Percentiles rank a stretch among this genome's conserved stretches.
Conservation (phyloP, 2,113 vertebrate genomes). For the Sminthopsis crassicaudata region DNA sequence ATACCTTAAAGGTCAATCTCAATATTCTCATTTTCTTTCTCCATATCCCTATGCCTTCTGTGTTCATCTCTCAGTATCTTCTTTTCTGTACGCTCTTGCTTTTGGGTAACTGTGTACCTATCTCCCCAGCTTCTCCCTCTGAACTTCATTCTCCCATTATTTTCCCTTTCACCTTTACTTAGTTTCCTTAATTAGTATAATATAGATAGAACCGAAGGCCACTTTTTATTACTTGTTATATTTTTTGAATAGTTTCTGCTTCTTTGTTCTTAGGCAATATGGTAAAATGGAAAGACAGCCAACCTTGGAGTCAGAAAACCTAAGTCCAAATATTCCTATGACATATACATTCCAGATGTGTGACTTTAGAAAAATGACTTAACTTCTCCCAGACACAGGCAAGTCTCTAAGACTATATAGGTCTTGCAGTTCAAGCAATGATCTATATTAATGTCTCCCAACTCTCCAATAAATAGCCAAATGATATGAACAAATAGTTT, state of each 20-base stretch:
- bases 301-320: background rate
- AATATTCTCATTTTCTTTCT: background rate
- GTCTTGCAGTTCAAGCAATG: background rate
- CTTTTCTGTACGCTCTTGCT: background rate
- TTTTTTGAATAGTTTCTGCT: background rate
- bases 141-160: background rate
- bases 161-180: background rate
- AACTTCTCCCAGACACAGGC: background rate
- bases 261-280: background rate
- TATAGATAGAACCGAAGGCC: background rate
- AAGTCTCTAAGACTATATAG: background rate
- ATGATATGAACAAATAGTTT: background rate
- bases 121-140: no score
- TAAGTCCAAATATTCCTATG: background rate
- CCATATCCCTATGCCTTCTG: background rate
- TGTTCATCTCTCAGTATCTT: background rate
- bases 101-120: background rate
- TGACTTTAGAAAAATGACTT: background rate
- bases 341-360: background rate
- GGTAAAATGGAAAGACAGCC: background rate
- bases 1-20: background rate
- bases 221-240: background rate
- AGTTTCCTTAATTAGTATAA: background rate
- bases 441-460: background rate
- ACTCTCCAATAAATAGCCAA: background rate